Conservation (phyloP, 1,140 invertebrate genomes). For the Chionoecetes opilio region DNA sequence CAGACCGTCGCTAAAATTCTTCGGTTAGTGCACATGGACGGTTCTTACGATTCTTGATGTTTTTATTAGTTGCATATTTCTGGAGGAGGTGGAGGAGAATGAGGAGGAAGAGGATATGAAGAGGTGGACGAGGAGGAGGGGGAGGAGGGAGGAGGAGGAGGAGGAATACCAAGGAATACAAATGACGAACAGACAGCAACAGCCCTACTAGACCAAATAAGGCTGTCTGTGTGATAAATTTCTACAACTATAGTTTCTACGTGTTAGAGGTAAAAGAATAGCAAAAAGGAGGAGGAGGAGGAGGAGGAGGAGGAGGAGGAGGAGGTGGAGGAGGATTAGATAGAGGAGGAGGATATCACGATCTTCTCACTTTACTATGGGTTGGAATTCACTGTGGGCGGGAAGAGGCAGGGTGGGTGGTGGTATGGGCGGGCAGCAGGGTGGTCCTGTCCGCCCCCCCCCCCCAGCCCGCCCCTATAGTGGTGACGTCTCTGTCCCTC, state of each 20-base stretch:
- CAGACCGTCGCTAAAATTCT: not conserved
- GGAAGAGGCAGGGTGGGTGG: too few species aligned
- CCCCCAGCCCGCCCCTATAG: not conserved
- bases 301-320: not conserved
- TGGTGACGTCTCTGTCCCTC: not conserved
- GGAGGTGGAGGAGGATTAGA: not conserved
- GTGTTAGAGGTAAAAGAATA: too few species aligned
- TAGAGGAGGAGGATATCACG: not conserved
- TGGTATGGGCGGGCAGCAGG: not conserved
- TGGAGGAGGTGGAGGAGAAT: too few species aligned
- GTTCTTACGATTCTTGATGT: not conserved
- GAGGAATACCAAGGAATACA: not conserved
- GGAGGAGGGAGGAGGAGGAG: not conserved
- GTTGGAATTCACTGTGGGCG: too few species aligned
- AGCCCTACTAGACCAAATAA: too few species aligned
- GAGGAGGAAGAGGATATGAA: too few species aligned
- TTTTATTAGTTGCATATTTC: not conserved
- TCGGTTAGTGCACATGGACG: not conserved
- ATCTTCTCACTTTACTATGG: not conserved
- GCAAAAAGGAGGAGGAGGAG: too few species aligned
- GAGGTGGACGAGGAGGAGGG: not conserved
- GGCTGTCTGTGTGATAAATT: too few species aligned
- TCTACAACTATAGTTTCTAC: too few species aligned
- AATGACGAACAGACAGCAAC: not conserved
- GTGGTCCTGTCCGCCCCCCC: not conserved